A percentile compares a stretch with the other conserved stretches of the same genome.
Evolutionary conservation across 2,888 invertebrate genomes (phyloP).

Genomic region (Metopia argyrocephala): DNA sequence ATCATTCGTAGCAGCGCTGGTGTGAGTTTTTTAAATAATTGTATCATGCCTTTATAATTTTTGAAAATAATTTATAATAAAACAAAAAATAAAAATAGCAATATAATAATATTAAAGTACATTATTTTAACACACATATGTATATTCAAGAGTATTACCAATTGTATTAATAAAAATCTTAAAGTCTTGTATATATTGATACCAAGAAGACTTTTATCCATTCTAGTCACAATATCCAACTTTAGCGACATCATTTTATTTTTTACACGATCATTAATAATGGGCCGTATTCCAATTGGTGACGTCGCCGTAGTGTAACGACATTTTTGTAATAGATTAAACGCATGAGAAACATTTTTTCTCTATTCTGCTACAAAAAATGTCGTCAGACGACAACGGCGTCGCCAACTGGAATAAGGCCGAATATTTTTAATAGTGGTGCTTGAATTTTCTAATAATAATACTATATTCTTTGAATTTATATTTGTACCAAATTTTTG

Average conservation of each 20-base stretch:
- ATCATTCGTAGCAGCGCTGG: slow-evolving; percentile 28
- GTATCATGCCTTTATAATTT: slow-evolving; percentile 14
- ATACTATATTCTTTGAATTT: slow-evolving; percentile 47
- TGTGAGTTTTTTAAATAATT: slow-evolving; percentile 21
- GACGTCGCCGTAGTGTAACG: too few relatives aligned
- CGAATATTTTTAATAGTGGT: too few relatives aligned
- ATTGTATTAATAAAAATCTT: slow-evolving; percentile 43
- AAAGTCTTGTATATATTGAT: slow-evolving; percentile 37
- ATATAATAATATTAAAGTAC: too few relatives aligned
- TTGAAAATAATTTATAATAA: too few relatives aligned
- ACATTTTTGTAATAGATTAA: too few relatives aligned
- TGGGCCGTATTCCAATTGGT: neutral
- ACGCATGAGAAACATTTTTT: too few relatives aligned
- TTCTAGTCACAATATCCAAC: slow-evolving; percentile 40
- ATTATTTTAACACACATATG: slow-evolving; percentile 8
- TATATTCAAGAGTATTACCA: too few relatives aligned
- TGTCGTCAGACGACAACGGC: too few relatives aligned
- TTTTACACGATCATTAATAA: neutral
- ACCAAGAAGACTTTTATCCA: slow-evolving; percentile 18
- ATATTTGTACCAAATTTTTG: slow-evolving; percentile 48
- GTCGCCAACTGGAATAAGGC: too few relatives aligned
- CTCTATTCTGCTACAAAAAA: too few relatives aligned
- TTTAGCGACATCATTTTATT: slow-evolving; percentile 38
- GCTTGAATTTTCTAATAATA: neutral
- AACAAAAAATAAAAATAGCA: too few relatives aligned